Percentiles rank a stretch among this genome's conserved stretches.
phyloP scores from a whole-genome alignment of 2,797 vertebrate species.

The Semotilus atromaculatus region DNA sequence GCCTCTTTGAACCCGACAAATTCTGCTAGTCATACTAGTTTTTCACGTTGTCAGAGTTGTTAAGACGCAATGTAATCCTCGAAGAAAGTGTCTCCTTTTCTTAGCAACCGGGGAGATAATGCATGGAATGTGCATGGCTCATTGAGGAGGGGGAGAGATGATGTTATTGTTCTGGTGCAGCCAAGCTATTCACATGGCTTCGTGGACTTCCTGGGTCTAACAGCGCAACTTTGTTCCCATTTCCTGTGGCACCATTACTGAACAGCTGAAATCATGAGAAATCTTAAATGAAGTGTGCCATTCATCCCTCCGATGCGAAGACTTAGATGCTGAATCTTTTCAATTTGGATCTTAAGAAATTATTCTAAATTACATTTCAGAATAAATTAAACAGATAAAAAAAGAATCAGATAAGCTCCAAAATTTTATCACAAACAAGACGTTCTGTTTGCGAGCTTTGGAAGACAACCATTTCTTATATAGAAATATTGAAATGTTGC shows the following conservation, averaged over 20 bases:
- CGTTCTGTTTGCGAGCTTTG: neutral
- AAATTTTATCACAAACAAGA: neutral
- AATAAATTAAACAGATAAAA: no score
- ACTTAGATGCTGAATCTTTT: neutral
- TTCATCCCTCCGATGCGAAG: slow-evolving; percentile 10
- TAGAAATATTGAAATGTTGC: neutral
- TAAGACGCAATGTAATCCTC: slow-evolving; percentile 24
- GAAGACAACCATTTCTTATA: neutral
- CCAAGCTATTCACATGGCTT: slow-evolving; percentile 57
- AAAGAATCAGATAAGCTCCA: neutral
- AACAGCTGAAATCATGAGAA: slow-evolving; percentile 38
- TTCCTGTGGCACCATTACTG: slow-evolving; percentile 42
- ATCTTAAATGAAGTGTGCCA: slow-evolving; percentile 27
- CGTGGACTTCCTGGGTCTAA: slow-evolving; percentile 46
- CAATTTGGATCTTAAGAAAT: neutral
- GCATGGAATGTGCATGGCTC: slow-evolving; percentile 75
- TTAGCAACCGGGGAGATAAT: slow-evolving; percentile 75
- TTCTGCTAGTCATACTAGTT: neutral
- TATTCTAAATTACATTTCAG: neutral
- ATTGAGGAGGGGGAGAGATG: slow-evolving; percentile 72
- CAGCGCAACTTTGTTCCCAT: slow-evolving; percentile 48
- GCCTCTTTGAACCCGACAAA: neutral
- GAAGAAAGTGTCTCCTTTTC: slow-evolving; percentile 61
- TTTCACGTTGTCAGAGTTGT: neutral
- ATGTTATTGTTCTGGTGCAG: slow-evolving; percentile 74